Base-by-base conservation (phyloP, 2,113 vertebrate species). In the Xiphorhynchus elegans region DNA sequence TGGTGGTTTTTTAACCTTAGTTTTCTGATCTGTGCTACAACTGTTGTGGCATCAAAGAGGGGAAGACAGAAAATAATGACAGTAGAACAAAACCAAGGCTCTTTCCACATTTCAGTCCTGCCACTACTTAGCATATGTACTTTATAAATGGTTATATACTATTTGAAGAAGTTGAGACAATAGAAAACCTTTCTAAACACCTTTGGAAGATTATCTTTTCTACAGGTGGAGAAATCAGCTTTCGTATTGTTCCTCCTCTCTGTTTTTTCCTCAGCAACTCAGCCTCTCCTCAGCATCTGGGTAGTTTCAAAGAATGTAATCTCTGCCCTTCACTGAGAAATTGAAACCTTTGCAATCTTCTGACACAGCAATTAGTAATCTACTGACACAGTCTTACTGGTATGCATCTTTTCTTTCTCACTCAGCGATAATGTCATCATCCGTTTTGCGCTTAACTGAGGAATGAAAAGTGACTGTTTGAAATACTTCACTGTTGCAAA, bases 381-480 rank as follows among this genome's bases (percentile, higher is more conserved):
- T 85, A 77, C 87, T 95, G 92, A 88, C 88, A 86, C 46, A 88
- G 39, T 40, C 52, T 78, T 64, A 52, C 42, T 96, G 92, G 90
- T 90, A 96, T 95, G 92, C 86, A 92, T 94, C 60, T 95, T 96
- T 88, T 88, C 72, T 39, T 93, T 76, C 88, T 75, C 0, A 0
- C 68, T 95, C 92, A 94, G 95, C 28, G 2, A 90, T 88, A 96
- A 84, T 92, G 92, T 96, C 79, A 75, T 84, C 67, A 88, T 92
- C 72, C 64, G 74, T 86, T 95, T 89, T 92, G 33, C 50, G 74
- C 83, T 58, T 89, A 74, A 86, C 68, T 24, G 26, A 83, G 79
- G 81, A 93, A 93, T 90, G 79, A 90, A 92, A 75, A 77, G 23
- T 62, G 93, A 84, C 88, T 88, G 33, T 92, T 68, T 88, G 26